Percentiles rank a stretch among this genome's conserved stretches.
These are phyloP conservation scores for Sinocyclocheilus grahami DNA, from an alignment of 2,113 vertebrate species.

Conservation along the genomic window DNA sequence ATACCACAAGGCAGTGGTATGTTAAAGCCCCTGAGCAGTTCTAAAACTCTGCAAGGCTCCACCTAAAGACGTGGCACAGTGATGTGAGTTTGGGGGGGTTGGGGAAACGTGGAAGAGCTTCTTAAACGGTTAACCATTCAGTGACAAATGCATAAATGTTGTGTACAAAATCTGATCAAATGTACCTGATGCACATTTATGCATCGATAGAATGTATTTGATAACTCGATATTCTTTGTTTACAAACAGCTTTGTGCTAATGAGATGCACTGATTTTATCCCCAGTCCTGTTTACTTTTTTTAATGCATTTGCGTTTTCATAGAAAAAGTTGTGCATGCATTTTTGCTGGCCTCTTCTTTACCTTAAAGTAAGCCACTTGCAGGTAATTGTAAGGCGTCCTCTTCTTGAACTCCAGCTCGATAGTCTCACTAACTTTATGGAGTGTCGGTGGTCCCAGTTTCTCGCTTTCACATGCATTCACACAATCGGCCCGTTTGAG, in stretches of 20 bases:
- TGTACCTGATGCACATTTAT: not conserved
- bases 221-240: not conserved
- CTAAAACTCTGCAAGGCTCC: slow-evolving; percentile 62
- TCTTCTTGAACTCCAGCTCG: slow-evolving; percentile 88
- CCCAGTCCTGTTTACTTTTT: too few relatives aligned
- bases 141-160: not conserved
- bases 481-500: slow-evolving; percentile 87
- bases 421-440: slow-evolving; percentile 79
- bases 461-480: slow-evolving; percentile 77
- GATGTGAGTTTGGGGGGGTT: slow-evolving; percentile 49
- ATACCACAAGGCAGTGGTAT: too few relatives aligned
- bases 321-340: not conserved
- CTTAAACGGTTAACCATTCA: not conserved
- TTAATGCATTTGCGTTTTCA: not conserved
- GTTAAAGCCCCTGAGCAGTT: not conserved
- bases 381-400: slow-evolving; percentile 92
- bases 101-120: slow-evolving; percentile 14
- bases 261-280: not conserved
- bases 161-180: not conserved
- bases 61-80: slow-evolving; percentile 88
- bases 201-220: not conserved
- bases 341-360: not conserved
- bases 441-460: slow-evolving; percentile 72
- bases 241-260: not conserved
- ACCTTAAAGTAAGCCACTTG: slow-evolving; percentile 98